Evolutionary conservation across 2,888 invertebrate genomes (phyloP).

Genomic region (Latheticus oryzae): DNA sequence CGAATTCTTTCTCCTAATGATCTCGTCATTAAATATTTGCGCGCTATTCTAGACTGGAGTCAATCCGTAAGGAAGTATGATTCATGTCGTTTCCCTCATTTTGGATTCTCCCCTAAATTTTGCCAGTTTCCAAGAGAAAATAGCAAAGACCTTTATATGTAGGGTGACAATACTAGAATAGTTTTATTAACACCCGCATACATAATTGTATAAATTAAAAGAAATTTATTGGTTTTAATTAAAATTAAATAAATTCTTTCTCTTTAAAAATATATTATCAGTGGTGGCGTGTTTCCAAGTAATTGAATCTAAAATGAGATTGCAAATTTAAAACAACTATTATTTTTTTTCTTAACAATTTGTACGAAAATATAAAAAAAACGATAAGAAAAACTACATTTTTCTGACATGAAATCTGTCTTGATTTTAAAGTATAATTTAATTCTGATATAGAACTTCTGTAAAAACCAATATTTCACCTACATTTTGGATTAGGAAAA

Average conservation of each 20-base stretch:
- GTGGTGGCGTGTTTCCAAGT: not conserved
- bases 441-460: not conserved
- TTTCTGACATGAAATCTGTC: slow-evolving; percentile 15
- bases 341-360: slow-evolving; percentile 23
- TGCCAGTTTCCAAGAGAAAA: slow-evolving; percentile 59
- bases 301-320: slow-evolving; percentile 13
- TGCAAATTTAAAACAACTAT: slow-evolving; percentile 29
- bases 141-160: slow-evolving; percentile 55
- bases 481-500: not conserved
- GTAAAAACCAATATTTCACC: slow-evolving; percentile 11
- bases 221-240: slow-evolving; percentile 1
- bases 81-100: slow-evolving; percentile 63
- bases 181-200: slow-evolving; percentile 58
- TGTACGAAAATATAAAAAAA: slow-evolving; percentile 22
- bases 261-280: too few species aligned
- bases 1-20: slow-evolving; percentile 50
- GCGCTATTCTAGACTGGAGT: slow-evolving; percentile 44
- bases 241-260: slow-evolving; percentile 4
- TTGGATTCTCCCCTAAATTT: slow-evolving; percentile 59
- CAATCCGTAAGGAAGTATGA: slow-evolving; percentile 61
- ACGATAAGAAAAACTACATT: slow-evolving; percentile 2
- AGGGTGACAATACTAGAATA: slow-evolving; percentile 54
- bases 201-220: slow-evolving; percentile 42
- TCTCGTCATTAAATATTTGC: slow-evolving; percentile 59
- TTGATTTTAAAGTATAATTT: slow-evolving; percentile 29